These are phyloP conservation scores for Argyresthia goedartella DNA, from an alignment of 2,888 invertebrate species.

Conservation along the genomic window DNA sequence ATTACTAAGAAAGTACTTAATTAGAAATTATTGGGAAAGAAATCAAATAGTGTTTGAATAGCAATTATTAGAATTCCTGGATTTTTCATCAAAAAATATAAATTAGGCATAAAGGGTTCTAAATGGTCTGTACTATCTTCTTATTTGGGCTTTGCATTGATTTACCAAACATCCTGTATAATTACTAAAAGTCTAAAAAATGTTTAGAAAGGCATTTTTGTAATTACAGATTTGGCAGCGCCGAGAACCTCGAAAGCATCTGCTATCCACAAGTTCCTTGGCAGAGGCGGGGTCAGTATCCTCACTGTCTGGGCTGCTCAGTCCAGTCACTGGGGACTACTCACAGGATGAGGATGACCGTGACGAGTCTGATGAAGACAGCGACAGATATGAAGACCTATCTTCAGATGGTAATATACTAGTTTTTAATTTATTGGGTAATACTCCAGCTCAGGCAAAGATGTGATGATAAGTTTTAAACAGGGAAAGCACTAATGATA, in stretches of 20 bases:
- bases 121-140: too few relatives aligned
- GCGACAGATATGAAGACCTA: constrained; percentile 88
- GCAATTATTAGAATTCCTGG: too few relatives aligned
- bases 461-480: constrained; percentile 2
- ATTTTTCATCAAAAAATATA: too few relatives aligned
- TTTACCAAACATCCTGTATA: too few relatives aligned
- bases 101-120: too few relatives aligned
- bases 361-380: constrained; percentile 86
- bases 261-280: constrained; percentile 85
- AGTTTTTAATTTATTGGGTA: constrained; percentile 15
- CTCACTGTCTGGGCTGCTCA: constrained; percentile 85
- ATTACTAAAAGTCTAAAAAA: too few relatives aligned
- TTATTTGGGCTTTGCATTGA: too few relatives aligned
- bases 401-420: constrained; percentile 78
- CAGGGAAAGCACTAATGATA: too few relatives aligned
- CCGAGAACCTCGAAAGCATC: constrained; percentile 87
- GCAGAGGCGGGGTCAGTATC: constrained; percentile 89
- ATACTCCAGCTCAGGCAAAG: too few relatives aligned
- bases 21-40: too few relatives aligned
- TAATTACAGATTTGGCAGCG: constrained; percentile 81
- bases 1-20: too few relatives aligned
- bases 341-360: constrained; percentile 87
- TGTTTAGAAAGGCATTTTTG: neutral
- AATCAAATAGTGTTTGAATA: too few relatives aligned
- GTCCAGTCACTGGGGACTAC: constrained; percentile 81